Evolutionary conservation across 92 coral and sea anemone genomes (phyloP).

Genomic region (Isaurus tuberculatus): DNA sequence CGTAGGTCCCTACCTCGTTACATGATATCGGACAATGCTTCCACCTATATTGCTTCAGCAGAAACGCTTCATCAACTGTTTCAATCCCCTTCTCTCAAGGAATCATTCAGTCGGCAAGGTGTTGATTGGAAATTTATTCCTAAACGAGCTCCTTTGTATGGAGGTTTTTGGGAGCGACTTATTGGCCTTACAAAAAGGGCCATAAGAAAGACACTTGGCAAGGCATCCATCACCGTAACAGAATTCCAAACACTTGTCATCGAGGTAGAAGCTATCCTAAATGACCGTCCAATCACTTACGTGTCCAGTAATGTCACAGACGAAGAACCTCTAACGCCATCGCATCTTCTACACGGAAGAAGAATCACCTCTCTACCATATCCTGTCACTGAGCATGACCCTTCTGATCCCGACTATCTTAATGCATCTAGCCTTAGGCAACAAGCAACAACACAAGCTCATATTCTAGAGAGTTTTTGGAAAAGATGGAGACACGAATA

Average conservation of each 20-base stretch:
- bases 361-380: constrained; percentile 48
- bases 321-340: constrained; percentile 65
- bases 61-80: constrained; percentile 37
- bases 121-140: constrained; percentile 75
- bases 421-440: constrained; percentile 10
- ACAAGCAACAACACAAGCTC: constrained; percentile 12
- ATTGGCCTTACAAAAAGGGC: constrained; percentile 64
- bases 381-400: constrained; percentile 39
- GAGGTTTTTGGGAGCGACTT: constrained; percentile 71
- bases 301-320: constrained; percentile 60
- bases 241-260: constrained; percentile 50
- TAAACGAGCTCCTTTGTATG: constrained; percentile 67
- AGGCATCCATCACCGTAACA: constrained; percentile 34
- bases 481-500: constrained; percentile 66
- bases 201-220: constrained; percentile 58
- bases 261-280: constrained; percentile 61
- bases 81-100: constrained; percentile 60
- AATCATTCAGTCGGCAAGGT: constrained; percentile 44
- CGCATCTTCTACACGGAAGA: constrained; percentile 61
- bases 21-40: constrained; percentile 74
- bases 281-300: constrained; percentile 59
- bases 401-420: constrained; percentile 70
- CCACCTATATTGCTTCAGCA: constrained; percentile 60
- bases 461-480: constrained; percentile 45
- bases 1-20: background rate